Evolutionary conservation across 1,140 invertebrate species (phyloP), one percentile per base, ranked within the genome.

Genomic region (Papilio polytes): DNA sequence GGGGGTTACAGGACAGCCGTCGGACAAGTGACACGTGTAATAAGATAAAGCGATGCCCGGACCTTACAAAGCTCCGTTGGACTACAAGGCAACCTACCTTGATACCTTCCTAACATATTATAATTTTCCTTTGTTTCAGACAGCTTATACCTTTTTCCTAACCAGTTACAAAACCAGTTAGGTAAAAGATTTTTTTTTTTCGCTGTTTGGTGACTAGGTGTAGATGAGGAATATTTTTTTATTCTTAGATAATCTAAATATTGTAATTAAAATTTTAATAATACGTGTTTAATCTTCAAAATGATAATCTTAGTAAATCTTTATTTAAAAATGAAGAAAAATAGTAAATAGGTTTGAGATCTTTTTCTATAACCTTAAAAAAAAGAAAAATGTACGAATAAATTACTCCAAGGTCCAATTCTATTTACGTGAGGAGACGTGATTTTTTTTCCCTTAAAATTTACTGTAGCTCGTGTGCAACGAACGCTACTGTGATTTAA

Each of bases 21-120:
- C 63, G 26, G 22, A 12, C 63, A 70, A 70, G 63, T 31, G 63
- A 70, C 63, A 70, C 63, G 63, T 70, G 63, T 70, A 70, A 70
- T 36, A 36, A 70, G 63, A 70, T 70, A 70, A 70, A 70, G 63
- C 63, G 63, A 70, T 31, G 26, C 12, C 63, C 63, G 63, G 63
- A 70, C 26, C 26, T 12, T 3, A 70, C 63, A 70, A 70, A 70
- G 63, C 63, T 36, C 26, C 13, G 63, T 15, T 31, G 63, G 63
- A 26, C 63, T 63, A 36, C 63, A 31, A 70, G 26, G 63, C 63
- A 31, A 31, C 63, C 22, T 36, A 70, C 63, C 26, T 31, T 70
- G 26, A 31, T 36, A 70, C 63, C 26, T 70, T 31, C 13, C 63
- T 31, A 70, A 31, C 63, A 70, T 26, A 36, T 70, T 66, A 70